Conservation (phyloP, 2,797 vertebrate species). For the Coendou prehensilis region DNA sequence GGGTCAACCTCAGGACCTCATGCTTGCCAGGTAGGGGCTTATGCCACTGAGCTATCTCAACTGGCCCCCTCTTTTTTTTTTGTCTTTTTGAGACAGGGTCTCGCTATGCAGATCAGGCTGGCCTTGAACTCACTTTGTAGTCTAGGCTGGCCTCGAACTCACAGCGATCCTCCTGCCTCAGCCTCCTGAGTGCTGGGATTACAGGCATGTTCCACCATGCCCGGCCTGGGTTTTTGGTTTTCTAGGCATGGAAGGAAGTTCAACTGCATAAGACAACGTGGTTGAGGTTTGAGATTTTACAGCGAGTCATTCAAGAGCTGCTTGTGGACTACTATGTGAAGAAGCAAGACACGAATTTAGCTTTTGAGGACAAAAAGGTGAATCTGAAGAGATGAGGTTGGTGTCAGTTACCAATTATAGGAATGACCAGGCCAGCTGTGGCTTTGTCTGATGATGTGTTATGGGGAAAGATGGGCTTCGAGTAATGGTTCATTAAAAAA, state of each 20-base stretch:
- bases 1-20: too few species aligned
- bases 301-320: slow-evolving; percentile 91
- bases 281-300: slow-evolving; percentile 91
- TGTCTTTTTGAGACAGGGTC: not conserved
- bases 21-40: too few species aligned
- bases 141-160: not conserved
- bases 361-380: slow-evolving; percentile 85
- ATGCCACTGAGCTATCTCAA: too few species aligned
- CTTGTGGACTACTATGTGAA: slow-evolving; percentile 90
- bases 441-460: not conserved
- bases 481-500: slow-evolving; percentile 13
- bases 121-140: not conserved
- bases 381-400: not conserved
- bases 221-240: not conserved
- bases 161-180: not conserved
- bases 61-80: too few species aligned
- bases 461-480: not conserved
- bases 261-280: slow-evolving; percentile 89
- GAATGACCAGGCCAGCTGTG: not conserved
- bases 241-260: slow-evolving; percentile 91
- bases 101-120: not conserved
- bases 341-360: slow-evolving; percentile 85
- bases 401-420: not conserved
- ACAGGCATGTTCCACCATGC: not conserved
- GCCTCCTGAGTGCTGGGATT: not conserved